Base-by-base conservation (phyloP, 2,888 invertebrate genomes). In the Idaea biselata region DNA sequence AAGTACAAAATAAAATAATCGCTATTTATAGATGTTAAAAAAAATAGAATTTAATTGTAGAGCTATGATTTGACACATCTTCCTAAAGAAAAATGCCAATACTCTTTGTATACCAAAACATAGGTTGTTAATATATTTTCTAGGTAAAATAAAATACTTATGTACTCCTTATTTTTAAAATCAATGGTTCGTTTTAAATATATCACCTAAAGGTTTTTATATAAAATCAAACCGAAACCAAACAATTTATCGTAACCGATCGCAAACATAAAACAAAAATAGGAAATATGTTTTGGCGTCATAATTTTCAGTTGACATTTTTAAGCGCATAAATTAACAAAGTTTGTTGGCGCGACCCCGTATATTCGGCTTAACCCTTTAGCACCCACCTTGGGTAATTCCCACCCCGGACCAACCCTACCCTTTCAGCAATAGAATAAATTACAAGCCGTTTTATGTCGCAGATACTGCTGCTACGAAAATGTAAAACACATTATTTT, bases 341-440 rank as follows among this genome's bases (percentile, higher is more conserved):
- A 92, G 90, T 91, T 91, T 87, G 89, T 84, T 88, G 86, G 84
- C 88, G 81, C 87, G 85, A 84, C 88, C 89, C 89, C 90, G 91
- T 91, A 91, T 88, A 90, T 91, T 88, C 87, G 86, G 91, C 91
- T 92, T 91, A 92, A 91, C 92, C 92, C 92, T 92, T 91, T 92
- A 91, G 88, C 92, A 91, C 91, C 92, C 92, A 92, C 92, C 91
- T 91, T 90, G 89, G 91, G 91, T 91, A 91, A 92, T 91, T 90
- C 91, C 91, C 91, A 90, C 91, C 91, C 90, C 81, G 83, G 78
- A 79, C 80, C 83, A 81, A 82, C 88, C 87, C 89, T 82, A 91
- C 92, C 92, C 91, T 92, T 92, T 92, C 91, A 91, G 91, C 91
- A 92, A 91, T 92, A 92, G 92, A 92, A 92, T 92, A 92, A 91